Evolutionary conservation across 2,113 vertebrate species (phyloP).

Genomic region (Noturus placidus): DNA sequence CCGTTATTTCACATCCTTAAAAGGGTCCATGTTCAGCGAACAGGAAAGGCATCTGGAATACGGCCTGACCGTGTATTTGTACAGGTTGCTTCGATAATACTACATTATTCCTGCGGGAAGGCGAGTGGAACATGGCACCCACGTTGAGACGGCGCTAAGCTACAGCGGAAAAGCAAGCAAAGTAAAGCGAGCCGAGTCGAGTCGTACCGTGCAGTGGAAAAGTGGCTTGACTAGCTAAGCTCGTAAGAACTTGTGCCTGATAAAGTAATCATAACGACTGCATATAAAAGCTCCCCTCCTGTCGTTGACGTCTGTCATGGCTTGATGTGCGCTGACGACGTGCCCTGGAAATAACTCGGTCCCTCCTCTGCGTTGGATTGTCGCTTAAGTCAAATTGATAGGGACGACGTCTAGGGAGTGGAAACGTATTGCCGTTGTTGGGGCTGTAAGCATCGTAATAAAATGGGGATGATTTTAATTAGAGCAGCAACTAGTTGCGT

Average conservation of each 20-base stretch:
- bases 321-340: conserved; percentile 45
- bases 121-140: too few species aligned
- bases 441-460: conserved; percentile 48
- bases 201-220: too few species aligned
- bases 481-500: conserved; percentile 47
- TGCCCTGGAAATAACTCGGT: conserved; percentile 42
- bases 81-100: too few species aligned
- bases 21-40: too few species aligned
- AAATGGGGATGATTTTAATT: conserved; percentile 51
- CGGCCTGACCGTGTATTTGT: too few species aligned
- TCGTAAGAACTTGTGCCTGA: conserved; percentile 49
- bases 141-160: too few species aligned
- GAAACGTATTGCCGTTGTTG: conserved; percentile 22
- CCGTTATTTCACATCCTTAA: too few species aligned
- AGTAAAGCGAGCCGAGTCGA: too few species aligned
- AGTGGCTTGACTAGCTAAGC: conserved; percentile 35
- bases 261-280: conserved; percentile 54
- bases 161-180: too few species aligned
- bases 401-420: conserved; percentile 25
- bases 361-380: conserved; percentile 33
- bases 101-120: too few species aligned
- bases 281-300: conserved; percentile 45
- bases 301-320: conserved; percentile 52
- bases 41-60: too few species aligned
- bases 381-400: conserved; percentile 43